A percentile compares a stretch with the other conserved stretches of the same genome.
Evolutionary conservation across 2,797 vertebrate species (phyloP).

Genomic region (Manis pentadactyla): DNA sequence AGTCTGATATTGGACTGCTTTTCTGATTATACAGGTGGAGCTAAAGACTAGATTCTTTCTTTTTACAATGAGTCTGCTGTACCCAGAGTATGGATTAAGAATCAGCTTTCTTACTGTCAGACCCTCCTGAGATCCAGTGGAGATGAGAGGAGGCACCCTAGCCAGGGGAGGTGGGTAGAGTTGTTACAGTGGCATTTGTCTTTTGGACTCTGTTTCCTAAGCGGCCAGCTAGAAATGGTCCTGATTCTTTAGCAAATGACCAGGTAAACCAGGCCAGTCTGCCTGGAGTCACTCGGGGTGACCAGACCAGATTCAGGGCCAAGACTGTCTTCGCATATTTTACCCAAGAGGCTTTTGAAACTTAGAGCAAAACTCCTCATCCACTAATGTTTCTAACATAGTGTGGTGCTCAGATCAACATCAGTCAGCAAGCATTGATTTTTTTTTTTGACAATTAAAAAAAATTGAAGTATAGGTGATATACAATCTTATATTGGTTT

Average conservation of each 20-base stretch:
- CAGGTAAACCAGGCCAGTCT: neutral
- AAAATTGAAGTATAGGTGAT: too few species aligned
- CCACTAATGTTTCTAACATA: neutral
- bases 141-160: neutral
- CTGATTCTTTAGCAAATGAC: neutral
- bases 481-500: too few species aligned
- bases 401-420: neutral
- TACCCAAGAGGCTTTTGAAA: neutral
- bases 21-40: neutral
- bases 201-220: neutral
- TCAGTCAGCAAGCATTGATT: neutral
- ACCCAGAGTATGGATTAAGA: neutral
- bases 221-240: neutral
- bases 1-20: neutral
- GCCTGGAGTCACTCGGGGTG: neutral
- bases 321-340: neutral
- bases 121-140: neutral
- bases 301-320: neutral
- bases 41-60: neutral
- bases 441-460: too few species aligned
- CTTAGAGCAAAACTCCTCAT: neutral
- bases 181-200: neutral
- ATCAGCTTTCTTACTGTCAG: neutral
- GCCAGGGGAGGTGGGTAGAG: neutral
- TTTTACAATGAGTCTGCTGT: neutral